These are phyloP conservation scores for Desmodus rotundus DNA, from an alignment of 2,113 vertebrate genomes.

Conservation along the genomic window DNA sequence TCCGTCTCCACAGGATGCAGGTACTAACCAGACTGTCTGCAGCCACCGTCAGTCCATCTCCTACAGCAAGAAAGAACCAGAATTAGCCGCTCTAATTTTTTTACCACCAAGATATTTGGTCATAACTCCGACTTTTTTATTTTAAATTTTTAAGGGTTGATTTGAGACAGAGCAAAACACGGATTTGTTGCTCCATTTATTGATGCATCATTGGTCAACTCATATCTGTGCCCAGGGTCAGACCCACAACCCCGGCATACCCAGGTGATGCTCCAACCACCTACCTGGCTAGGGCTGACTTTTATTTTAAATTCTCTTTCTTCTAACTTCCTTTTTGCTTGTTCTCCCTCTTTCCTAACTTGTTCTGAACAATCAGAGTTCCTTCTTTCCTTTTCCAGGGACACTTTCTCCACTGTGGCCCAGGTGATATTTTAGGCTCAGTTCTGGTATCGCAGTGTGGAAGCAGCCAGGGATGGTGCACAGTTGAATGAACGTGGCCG, in stretches of 20 bases:
- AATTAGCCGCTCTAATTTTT: not conserved
- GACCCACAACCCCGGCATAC: too few relatives aligned
- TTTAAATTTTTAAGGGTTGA: not conserved
- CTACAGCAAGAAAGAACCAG: slow-evolving; percentile 8
- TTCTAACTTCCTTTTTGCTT: too few relatives aligned
- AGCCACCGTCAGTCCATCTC: slow-evolving; percentile 31
- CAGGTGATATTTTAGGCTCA: not conserved
- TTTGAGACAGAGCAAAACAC: too few relatives aligned
- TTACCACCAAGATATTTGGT: not conserved
- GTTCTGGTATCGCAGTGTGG: not conserved
- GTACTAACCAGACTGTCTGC: too few relatives aligned
- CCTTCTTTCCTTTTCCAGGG: not conserved
- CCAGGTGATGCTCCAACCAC: too few relatives aligned
- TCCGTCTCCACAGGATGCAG: not conserved
- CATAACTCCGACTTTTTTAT: not conserved
- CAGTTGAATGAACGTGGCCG: not conserved
- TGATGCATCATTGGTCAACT: too few relatives aligned
- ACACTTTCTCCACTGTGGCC: not conserved
- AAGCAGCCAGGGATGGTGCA: too few relatives aligned
- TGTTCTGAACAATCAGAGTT: not conserved
- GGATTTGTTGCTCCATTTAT: too few relatives aligned
- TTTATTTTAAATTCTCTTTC: not conserved
- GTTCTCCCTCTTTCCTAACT: not conserved
- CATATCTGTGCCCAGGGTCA: too few relatives aligned
- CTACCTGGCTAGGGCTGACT: too few relatives aligned